Percentiles rank a stretch among this genome's conserved stretches.
phyloP scores from a whole-genome alignment of 1,140 invertebrate genomes.

The Glomeris maerens region DNA sequence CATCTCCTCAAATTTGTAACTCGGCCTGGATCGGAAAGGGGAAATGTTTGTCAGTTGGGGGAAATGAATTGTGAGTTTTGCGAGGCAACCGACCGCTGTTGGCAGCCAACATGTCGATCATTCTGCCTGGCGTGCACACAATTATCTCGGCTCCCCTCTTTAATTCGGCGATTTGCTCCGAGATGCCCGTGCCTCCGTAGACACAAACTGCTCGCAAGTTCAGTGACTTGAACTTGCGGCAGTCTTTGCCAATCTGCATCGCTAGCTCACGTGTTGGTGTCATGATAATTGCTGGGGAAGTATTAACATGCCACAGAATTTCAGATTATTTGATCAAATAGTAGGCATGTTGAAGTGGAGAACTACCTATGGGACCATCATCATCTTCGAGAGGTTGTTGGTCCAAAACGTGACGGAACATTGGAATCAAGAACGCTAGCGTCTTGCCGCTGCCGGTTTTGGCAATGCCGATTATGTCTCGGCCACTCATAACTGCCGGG shows the following conservation, averaged over 20 bases:
- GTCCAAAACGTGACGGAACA: slow-evolving; percentile 95
- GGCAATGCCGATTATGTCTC: slow-evolving; percentile 96
- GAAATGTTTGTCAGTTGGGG: slow-evolving; percentile 19
- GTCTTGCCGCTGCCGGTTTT: slow-evolving; percentile 99
- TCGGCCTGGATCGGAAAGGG: slow-evolving; percentile 38
- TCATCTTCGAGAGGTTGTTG: slow-evolving; percentile 83
- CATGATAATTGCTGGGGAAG: slow-evolving; percentile 66
- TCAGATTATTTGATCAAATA: slow-evolving; percentile 3
- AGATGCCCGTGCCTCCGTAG: slow-evolving; percentile 88
- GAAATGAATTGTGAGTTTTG: not conserved
- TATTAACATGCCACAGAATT: not conserved
- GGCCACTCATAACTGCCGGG: slow-evolving; percentile 91
- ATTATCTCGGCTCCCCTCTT: slow-evolving; percentile 97
- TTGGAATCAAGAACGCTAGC: slow-evolving; percentile 90
- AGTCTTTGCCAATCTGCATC: slow-evolving; percentile 97
- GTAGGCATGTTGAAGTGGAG: slow-evolving; percentile 5
- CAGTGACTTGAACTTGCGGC: slow-evolving; percentile 85
- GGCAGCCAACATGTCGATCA: slow-evolving; percentile 99
- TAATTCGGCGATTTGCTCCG: slow-evolving; percentile 90
- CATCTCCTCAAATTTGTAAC: slow-evolving; percentile 92
- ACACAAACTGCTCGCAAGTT: slow-evolving; percentile 84
- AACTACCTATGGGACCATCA: slow-evolving; percentile 79
- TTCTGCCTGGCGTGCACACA: slow-evolving; percentile 95
- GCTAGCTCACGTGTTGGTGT: slow-evolving; percentile 95
- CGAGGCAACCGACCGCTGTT: slow-evolving; percentile 57